Conservation (phyloP, 2,888 invertebrate genomes). For the Ommatoiulus sabulosus region DNA sequence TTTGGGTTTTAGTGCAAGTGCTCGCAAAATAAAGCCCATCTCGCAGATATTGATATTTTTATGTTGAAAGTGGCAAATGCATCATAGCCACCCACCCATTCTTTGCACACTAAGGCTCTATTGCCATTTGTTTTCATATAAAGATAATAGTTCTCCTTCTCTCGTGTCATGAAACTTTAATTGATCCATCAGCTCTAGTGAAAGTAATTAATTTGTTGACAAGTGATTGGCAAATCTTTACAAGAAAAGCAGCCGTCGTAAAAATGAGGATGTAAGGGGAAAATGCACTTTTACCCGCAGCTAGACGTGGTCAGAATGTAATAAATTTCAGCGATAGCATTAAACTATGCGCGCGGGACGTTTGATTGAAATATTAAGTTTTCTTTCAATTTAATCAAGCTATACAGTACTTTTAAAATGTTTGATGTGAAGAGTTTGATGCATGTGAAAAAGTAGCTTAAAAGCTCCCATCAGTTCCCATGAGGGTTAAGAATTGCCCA, state of each 20-base stretch:
- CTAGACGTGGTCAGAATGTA: background rate
- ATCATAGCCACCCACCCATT: background rate
- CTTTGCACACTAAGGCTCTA: background rate
- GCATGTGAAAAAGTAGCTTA: too few relatives aligned
- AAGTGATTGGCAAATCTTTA: constrained; percentile 37
- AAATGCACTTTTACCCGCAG: background rate
- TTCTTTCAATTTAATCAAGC: background rate
- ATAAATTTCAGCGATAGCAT: background rate
- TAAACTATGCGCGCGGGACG: background rate
- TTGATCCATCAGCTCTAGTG: constrained; percentile 30
- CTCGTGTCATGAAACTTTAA: constrained; percentile 32
- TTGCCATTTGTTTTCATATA: background rate
- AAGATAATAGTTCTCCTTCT: constrained; percentile 15
- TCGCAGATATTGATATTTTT: constrained; percentile 29
- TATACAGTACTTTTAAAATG: too few relatives aligned
- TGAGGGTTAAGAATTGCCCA: too few relatives aligned
- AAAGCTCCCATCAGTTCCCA: too few relatives aligned
- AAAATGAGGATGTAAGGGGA: background rate
- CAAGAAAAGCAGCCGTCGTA: background rate
- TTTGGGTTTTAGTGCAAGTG: constrained; percentile 36
- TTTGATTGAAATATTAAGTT: background rate
- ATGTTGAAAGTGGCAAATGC: constrained; percentile 47
- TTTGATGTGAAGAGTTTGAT: too few relatives aligned
- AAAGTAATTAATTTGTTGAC: constrained; percentile 48
- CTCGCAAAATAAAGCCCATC: constrained; percentile 46